Evolutionary conservation across 2,113 vertebrate species (phyloP).

Genomic region (Accipiter cooperii): DNA sequence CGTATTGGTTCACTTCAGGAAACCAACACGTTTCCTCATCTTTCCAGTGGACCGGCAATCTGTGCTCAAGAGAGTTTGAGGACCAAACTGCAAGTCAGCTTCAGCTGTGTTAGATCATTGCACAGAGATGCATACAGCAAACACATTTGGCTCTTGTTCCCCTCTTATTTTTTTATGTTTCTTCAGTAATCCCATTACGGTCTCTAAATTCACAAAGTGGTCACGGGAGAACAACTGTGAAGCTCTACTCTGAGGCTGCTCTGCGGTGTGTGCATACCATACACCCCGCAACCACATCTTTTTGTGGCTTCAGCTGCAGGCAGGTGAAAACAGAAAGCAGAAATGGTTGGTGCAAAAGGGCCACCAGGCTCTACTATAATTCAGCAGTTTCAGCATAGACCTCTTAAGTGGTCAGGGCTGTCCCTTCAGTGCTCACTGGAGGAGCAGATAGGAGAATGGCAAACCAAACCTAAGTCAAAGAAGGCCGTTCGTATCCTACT

Average conservation of each 20-base stretch:
- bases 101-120: accelerated
- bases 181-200: neutral
- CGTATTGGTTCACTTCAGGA: neutral
- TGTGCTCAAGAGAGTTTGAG: neutral
- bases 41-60: accelerated
- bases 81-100: neutral
- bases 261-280: accelerated
- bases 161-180: accelerated
- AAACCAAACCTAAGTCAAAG: neutral
- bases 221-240: neutral
- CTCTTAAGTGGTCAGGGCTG: neutral
- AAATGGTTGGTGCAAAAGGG: neutral
- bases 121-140: neutral
- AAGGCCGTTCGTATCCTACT: neutral
- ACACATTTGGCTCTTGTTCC: neutral
- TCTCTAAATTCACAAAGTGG: neutral
- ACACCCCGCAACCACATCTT: neutral
- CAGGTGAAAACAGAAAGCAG: neutral
- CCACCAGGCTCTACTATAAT: neutral
- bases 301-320: neutral
- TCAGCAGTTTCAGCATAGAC: neutral
- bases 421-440: neutral
- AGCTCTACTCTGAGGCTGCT: neutral
- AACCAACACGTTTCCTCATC: neutral
- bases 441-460: accelerated